Base-by-base conservation (phyloP, 2,888 invertebrate genomes). In the Microplitis manilae region DNA sequence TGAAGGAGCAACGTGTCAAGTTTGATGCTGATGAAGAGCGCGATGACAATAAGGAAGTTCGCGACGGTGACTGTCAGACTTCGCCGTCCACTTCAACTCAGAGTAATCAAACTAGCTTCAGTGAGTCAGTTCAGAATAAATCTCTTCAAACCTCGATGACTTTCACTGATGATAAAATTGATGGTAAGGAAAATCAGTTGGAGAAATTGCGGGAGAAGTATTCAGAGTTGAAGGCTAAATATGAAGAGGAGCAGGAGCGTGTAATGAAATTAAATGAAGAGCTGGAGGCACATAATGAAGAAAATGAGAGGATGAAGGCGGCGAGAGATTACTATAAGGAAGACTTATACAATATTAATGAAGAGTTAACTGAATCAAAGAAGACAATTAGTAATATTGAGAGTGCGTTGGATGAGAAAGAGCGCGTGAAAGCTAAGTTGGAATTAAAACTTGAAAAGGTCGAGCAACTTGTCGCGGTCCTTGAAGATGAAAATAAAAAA, bases 51-150 rank as follows among this genome's bases (percentile, higher is more conserved):
- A 17, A 75, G 73, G 69, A 74, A 59, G 67, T 75, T 41, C 13
- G 71, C 79, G 62, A 79, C 74, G 8, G 71, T 71, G 67, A 13
- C 30, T 81, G 77, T 71, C 85, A 86, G 68, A 84, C 83, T 69
- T 41, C 67, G 39, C 75, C 73, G 60, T 9, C n/a, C n/a, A 77
- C 15, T 8, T 75, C 20, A 40, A 79, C 82, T 50, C 73, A 74
- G 39, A 77, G 20, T 15, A 78, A 17, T 73, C 84, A 85, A 71
- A 82, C 81, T 2, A 82, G 79, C 70, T 81, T 81, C 30, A 50
- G 61, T 4, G 74, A 71, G 9, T 17, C n/a, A n/a, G 41, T 61
- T 8, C 76, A 81, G 6, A 81, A 85, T 41, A 81, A 81, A 73
- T 78, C 76, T 6, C 71, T 82, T 8, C 83, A 85, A 71, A 84